Conservation (phyloP, 2,113 vertebrate species). For the Sterna hirundo region DNA sequence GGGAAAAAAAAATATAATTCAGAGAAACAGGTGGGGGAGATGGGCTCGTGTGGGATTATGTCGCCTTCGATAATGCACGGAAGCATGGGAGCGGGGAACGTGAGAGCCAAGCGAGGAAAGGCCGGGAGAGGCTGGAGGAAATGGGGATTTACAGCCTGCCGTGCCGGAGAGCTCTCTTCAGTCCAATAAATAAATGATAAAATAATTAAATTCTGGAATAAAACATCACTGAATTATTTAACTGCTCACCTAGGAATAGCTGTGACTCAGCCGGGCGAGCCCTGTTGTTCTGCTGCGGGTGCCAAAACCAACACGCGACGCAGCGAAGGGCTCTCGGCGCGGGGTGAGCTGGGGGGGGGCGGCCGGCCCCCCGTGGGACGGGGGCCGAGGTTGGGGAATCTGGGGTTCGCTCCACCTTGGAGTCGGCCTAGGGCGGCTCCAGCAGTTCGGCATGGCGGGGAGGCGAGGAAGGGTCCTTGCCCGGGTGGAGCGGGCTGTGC, state of each 20-base stretch:
- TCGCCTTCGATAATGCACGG: background rate
- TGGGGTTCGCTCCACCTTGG: background rate
- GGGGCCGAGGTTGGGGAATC: rapidly evolving
- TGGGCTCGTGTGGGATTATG: background rate
- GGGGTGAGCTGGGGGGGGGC: background rate
- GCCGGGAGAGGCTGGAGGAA: background rate
- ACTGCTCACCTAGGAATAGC: background rate
- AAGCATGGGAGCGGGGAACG: background rate
- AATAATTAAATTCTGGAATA: slow-evolving; percentile 18
- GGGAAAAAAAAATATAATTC: background rate
- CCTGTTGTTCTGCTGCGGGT: background rate
- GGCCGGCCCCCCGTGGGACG: rapidly evolving
- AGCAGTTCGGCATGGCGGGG: too few species aligned
- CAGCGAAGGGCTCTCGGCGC: rapidly evolving
- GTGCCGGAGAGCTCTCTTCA: background rate
- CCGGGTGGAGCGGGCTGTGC: rapidly evolving
- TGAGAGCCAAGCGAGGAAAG: background rate
- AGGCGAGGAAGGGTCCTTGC: background rate
- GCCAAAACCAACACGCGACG: background rate
- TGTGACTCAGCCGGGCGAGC: background rate
- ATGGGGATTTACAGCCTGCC: background rate
- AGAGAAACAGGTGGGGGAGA: background rate
- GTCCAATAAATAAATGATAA: slow-evolving; percentile 30
- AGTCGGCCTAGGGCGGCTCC: rapidly evolving
- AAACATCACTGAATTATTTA: background rate